Percentiles rank a stretch among this genome's conserved stretches.
These are phyloP conservation scores for Calephelis perditalis DNA, from an alignment of 2,888 invertebrate genomes.

Conservation along the genomic window DNA sequence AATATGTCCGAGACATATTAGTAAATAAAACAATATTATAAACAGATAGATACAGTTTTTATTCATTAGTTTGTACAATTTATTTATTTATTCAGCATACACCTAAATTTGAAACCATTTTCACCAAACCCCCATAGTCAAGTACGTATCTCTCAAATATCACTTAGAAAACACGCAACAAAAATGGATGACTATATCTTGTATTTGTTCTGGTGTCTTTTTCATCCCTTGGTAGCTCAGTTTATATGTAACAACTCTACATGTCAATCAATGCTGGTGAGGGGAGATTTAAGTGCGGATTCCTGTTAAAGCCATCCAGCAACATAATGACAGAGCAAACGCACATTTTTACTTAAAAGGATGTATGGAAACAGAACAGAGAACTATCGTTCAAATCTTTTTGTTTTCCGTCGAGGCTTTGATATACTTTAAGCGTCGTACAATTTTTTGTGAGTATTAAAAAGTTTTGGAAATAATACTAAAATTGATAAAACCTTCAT, in stretches of 20 bases:
- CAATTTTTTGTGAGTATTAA: too few species aligned
- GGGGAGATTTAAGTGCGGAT: constrained; percentile 47
- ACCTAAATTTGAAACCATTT: neutral
- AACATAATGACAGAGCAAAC: constrained; percentile 28
- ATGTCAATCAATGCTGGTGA: constrained; percentile 23
- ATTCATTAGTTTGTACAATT: too few species aligned
- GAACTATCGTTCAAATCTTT: too few species aligned
- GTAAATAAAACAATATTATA: too few species aligned
- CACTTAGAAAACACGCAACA: neutral
- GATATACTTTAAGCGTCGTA: too few species aligned
- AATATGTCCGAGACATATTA: too few species aligned
- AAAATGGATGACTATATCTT: neutral
- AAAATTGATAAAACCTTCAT: too few species aligned
- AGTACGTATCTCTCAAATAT: neutral
- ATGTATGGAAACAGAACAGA: neutral
- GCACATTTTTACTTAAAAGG: constrained; percentile 7
- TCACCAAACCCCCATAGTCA: neutral
- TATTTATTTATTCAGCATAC: too few species aligned
- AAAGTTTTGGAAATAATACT: too few species aligned
- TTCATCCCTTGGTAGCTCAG: constrained; percentile 14
- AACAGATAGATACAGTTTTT: too few species aligned
- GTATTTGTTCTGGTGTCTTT: constrained; percentile 6
- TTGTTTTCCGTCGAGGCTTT: too few species aligned
- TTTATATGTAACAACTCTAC: constrained; percentile 11
- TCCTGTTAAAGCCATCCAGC: constrained; percentile 44